Evolutionary conservation across 2,113 vertebrate species (phyloP), one percentile per base, ranked within the genome.

Genomic region (Chaetura pelagica): DNA sequence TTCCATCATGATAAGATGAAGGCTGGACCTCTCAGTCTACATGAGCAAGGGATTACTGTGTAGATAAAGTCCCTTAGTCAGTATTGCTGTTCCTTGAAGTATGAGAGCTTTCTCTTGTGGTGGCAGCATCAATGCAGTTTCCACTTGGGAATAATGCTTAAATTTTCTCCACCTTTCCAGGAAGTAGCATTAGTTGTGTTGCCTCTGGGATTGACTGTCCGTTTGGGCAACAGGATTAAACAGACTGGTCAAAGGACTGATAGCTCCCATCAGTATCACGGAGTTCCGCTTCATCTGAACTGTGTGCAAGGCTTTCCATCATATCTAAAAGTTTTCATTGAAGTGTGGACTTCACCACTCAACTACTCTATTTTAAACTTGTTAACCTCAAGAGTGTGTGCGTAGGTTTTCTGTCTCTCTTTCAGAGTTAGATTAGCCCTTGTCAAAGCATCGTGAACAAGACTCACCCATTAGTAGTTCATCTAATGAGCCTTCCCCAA

Each of bases 91-190:
- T 87, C 29, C 52, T 38, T 71, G 24, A 71, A 40, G 29, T 34
- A 35, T 40, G 32, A 79, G 38, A 57, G 38, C 9, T 52, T 57
- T 61, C 9, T 79, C n/a, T 58, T 67, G 40, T 48, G 34, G 52
- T 79, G n/a, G 29, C 48, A 84, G 26, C n/a, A 71, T 42, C 48
- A 63, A 58, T 77, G 40, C 30, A 38, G 34, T 92, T 89, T 76
- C 35, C 15, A n/a, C 9, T 34, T 29, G 16, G 6, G 16, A 23
- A 22, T 30, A 9, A n/a, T 0, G 0, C 12, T 68, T 49, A 55
- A 9, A 29, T 42, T 62, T 80, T 63, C 42, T 58, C 12, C 7
- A 19, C 4, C 9, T 76, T 84, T 72, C 46, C 27, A 44, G 54
- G n/a, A 67, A 62, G n/a, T 24, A 32, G 5, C n/a, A n/a, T 67